phyloP scores from a whole-genome alignment of 2,888 invertebrate species.

The Achlya flavicornis region DNA sequence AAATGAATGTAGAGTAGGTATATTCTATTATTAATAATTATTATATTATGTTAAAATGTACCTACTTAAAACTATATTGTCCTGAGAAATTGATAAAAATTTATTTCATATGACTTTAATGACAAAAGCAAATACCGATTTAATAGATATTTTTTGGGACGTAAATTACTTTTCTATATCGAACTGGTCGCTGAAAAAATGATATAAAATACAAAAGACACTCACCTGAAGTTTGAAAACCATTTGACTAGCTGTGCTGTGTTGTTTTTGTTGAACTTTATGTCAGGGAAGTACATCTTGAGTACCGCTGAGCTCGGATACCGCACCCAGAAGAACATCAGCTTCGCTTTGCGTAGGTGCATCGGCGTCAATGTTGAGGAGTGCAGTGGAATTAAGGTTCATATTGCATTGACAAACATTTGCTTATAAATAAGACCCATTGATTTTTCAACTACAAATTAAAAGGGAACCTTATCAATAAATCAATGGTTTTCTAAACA shows the following conservation, averaged over 20 bases:
- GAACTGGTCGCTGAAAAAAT: no score
- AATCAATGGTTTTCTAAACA: conserved; percentile 8
- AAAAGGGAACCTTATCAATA: background rate
- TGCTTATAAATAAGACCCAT: conserved; percentile 2
- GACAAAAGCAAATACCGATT: no score
- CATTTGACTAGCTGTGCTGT: conserved; percentile 99
- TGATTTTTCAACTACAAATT: background rate
- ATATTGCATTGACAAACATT: conserved; percentile 33
- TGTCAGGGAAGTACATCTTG: conserved; percentile 99
- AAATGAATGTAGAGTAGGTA: background rate
- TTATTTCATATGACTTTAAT: no score
- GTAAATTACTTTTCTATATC: no score
- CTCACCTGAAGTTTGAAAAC: conserved; percentile 99
- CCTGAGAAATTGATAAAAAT: no score
- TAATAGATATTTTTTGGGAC: no score
- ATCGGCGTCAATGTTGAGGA: conserved; percentile 99
- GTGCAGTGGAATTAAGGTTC: conserved; percentile 93
- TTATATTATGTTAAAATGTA: no score
- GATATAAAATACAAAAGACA: conserved; percentile 39
- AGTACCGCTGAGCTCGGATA: conserved; percentile 99
- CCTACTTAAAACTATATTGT: no score
- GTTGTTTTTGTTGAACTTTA: conserved; percentile 99
- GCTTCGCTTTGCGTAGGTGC: conserved; percentile 99
- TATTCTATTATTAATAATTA: background rate
- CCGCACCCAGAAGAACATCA: conserved; percentile 99